Evolutionary conservation across 2,113 vertebrate genomes (phyloP).

Genomic region (Neopipo cinnamomea): DNA sequence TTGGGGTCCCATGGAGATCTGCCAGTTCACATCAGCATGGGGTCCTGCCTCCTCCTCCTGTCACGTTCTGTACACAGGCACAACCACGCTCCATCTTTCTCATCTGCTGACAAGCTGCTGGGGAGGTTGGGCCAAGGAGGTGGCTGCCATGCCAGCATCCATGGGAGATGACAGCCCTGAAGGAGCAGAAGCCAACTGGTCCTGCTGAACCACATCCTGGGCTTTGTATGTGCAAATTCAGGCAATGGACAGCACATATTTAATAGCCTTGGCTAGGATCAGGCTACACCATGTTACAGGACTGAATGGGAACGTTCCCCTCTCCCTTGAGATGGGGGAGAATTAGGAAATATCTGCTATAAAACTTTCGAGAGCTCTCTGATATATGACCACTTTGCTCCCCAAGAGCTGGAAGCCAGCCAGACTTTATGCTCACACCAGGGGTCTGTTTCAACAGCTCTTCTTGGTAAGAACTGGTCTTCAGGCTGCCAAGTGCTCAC

Average conservation of each 20-base stretch:
- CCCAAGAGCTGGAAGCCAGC: conserved; percentile 37
- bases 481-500: conserved; percentile 35
- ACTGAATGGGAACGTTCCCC: neutral
- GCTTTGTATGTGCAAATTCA: neutral
- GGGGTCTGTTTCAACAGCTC: conserved; percentile 54
- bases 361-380: conserved; percentile 60
- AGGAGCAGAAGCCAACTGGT: neutral
- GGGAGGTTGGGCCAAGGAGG: neutral
- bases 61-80: neutral
- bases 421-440: conserved; percentile 52
- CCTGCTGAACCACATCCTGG: neutral
- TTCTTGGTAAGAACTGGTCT: conserved; percentile 48
- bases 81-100: neutral
- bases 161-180: neutral
- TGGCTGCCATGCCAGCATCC: neutral
- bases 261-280: neutral
- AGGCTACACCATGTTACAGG: neutral
- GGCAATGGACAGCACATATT: neutral
- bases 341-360: conserved; percentile 60
- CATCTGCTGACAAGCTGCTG: neutral
- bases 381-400: conserved; percentile 35
- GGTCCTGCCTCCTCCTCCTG: neutral
- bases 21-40: neutral
- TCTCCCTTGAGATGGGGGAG: conserved; percentile 29
- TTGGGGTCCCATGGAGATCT: neutral